Conservation (phyloP, 2,113 vertebrate genomes). For the Eulemur macaco region DNA sequence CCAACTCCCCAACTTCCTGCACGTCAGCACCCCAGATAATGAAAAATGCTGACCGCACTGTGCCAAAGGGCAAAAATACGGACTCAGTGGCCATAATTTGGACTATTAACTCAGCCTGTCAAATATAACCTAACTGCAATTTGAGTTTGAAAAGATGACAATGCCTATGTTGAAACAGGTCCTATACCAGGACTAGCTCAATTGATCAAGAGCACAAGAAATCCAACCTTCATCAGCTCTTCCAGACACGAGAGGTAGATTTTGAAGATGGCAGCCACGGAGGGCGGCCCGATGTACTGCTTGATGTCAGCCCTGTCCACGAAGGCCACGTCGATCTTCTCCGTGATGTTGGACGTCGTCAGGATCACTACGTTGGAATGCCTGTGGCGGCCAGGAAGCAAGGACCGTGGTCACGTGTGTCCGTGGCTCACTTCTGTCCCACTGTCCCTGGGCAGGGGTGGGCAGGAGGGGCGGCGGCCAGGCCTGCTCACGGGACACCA, state of each 20-base stretch:
- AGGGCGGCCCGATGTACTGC: conserved; percentile 96
- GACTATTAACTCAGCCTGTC: background rate
- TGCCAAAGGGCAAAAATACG: background rate
- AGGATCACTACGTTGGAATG: conserved; percentile 97
- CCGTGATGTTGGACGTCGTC: conserved; percentile 97
- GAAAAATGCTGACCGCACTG: background rate
- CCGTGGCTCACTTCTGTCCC: background rate
- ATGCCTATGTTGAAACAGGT: accelerated
- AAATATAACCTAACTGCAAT: background rate
- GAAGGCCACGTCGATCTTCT: conserved; percentile 97
- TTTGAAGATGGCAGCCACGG: conserved; percentile 92
- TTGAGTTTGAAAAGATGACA: accelerated
- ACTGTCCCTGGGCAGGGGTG: accelerated
- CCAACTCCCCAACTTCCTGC: background rate
- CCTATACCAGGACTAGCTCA: accelerated
- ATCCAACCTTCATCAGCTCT: conserved; percentile 96
- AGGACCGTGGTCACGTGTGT: accelerated
- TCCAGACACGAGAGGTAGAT: conserved; percentile 97
- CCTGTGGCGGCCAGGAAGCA: conserved; percentile 79
- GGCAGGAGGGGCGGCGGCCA: background rate
- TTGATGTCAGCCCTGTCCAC: conserved; percentile 98
- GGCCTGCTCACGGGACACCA: no score
- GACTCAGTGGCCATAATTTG: background rate
- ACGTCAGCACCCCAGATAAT: accelerated
- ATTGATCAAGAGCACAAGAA: background rate